A percentile compares a stretch with the other conserved stretches of the same genome.
Conservation (phyloP, 2,888 invertebrate genomes). For the Heliconius cydno region DNA sequence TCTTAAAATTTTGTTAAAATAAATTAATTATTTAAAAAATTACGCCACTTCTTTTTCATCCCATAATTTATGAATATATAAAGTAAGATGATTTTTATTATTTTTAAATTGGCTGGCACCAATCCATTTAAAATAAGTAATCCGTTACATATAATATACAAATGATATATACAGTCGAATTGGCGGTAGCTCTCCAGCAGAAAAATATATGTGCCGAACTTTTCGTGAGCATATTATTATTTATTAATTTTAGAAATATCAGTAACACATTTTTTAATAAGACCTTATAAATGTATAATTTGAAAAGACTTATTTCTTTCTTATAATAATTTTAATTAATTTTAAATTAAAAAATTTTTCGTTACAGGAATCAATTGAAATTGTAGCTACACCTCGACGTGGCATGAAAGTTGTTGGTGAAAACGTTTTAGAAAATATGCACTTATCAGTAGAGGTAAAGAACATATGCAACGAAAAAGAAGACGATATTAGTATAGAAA, state of each 20-base stretch:
- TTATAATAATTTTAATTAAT: no score
- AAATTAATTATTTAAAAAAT: no score
- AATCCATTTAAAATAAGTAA: no score
- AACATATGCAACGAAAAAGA: slow-evolving; percentile 87
- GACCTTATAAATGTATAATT: neutral
- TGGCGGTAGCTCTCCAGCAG: neutral
- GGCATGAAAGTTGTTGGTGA: slow-evolving; percentile 70
- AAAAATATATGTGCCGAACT: neutral
- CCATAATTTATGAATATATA: no score
- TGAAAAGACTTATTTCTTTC: neutral
- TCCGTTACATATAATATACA: no score
- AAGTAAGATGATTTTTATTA: no score
- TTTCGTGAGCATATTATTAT: neutral
- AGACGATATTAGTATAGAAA: slow-evolving; percentile 81
- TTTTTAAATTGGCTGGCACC: no score
- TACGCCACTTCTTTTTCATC: no score
- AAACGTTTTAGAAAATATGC: slow-evolving; percentile 82
- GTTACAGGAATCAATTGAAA: slow-evolving; percentile 81
- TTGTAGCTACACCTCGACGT: slow-evolving; percentile 80
- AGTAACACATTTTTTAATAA: neutral
- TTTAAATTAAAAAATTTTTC: neutral
- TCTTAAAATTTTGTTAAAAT: no score
- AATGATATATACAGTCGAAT: neutral
- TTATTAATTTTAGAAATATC: neutral
- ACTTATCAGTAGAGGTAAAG: slow-evolving; percentile 86